Percentiles rank a stretch among this genome's conserved stretches.
Evolutionary conservation across 2,888 invertebrate genomes (phyloP).

Genomic region (Lysandra bellargus): DNA sequence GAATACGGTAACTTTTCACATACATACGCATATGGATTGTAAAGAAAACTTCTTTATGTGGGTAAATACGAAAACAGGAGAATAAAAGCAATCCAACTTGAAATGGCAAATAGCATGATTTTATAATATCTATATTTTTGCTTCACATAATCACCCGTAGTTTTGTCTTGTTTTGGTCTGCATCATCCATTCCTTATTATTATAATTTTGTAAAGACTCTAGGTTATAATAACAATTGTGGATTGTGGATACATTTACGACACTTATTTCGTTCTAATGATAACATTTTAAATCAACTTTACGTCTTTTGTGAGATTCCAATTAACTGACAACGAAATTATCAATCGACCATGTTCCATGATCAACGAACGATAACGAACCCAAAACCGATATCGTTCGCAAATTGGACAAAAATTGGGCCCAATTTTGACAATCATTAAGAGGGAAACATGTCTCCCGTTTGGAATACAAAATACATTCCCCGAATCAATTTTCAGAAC

Average conservation of each 20-base stretch:
- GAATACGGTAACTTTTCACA: neutral
- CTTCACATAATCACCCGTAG: no score
- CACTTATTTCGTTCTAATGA: neutral
- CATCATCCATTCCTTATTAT: no score
- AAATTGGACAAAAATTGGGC: neutral
- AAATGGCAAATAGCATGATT: no score
- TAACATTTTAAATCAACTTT: neutral
- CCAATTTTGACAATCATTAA: neutral
- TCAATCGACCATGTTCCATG: neutral
- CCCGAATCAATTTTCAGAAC: conserved; percentile 10
- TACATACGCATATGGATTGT: neutral
- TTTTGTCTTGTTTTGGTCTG: no score
- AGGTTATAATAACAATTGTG: no score
- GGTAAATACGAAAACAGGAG: no score
- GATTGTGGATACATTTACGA: no score
- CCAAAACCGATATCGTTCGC: neutral
- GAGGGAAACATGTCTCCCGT: neutral
- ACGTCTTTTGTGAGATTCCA: neutral
- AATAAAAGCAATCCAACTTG: neutral
- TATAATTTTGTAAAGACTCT: no score
- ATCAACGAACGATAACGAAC: neutral
- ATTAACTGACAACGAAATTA: neutral
- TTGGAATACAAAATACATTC: neutral
- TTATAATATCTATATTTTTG: no score
- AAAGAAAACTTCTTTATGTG: neutral